Conservation (phyloP, 2,888 invertebrate species). For the Temnothorax unifasciatus region DNA sequence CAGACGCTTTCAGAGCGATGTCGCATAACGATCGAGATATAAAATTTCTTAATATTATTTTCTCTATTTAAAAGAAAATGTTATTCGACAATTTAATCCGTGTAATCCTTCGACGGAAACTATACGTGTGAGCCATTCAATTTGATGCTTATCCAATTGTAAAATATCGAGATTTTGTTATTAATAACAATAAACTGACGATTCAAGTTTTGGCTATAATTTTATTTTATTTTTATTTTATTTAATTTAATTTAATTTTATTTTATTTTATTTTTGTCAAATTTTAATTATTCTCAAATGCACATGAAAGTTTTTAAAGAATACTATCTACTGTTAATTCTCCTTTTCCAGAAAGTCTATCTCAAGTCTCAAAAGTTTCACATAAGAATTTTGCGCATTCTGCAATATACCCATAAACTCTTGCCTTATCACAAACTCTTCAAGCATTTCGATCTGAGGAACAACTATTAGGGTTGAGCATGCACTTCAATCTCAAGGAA, state of each 20-base stretch:
- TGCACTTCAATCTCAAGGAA: slow-evolving; percentile 29
- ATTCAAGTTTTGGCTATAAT: background rate
- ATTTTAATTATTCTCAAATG: background rate
- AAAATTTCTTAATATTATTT: background rate
- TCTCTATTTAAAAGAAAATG: background rate
- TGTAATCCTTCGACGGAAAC: background rate
- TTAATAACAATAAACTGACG: background rate
- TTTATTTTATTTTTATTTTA: background rate
- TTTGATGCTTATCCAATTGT: background rate
- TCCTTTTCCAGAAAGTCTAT: background rate
- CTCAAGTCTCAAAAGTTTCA: background rate
- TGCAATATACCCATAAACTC: background rate
- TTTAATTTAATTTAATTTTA: background rate
- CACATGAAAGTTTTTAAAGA: background rate
- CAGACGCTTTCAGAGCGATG: slow-evolving; percentile 30
- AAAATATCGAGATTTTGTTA: background rate
- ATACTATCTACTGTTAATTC: background rate
- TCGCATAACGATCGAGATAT: slow-evolving; percentile 26
- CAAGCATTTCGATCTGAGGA: background rate
- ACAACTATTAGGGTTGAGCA: slow-evolving; percentile 2
- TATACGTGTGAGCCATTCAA: background rate
- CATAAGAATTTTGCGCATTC: slow-evolving; percentile 8
- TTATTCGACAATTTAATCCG: background rate
- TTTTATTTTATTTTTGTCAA: background rate
- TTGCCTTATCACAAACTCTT: slow-evolving; percentile 22